Conservation (phyloP, 30 jellyfish, hydroid and myxozoan genomes). For the Hydra vulgaris region DNA sequence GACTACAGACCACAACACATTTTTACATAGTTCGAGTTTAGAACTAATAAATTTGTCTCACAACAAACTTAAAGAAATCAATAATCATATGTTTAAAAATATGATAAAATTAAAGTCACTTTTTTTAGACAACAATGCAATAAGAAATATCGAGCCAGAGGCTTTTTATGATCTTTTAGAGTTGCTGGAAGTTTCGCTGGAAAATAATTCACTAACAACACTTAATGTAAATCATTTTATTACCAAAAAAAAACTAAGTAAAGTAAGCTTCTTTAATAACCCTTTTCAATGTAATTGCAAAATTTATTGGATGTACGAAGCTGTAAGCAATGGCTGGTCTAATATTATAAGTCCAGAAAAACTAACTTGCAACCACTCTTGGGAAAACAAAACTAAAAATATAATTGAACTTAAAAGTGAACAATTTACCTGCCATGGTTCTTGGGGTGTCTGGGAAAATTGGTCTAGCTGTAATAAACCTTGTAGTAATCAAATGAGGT, state of each 20-base stretch:
- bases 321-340: neutral
- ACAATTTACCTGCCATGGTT: constrained; percentile 45
- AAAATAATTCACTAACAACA: constrained; percentile 49
- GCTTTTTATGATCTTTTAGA: constrained; percentile 39
- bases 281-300: constrained; percentile 70
- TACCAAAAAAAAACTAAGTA: constrained; percentile 21
- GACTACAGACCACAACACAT: constrained; percentile 1
- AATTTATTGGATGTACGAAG: constrained; percentile 62
- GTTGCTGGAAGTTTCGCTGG: constrained; percentile 53
- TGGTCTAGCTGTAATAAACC: constrained; percentile 87
- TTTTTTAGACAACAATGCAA: constrained; percentile 45
- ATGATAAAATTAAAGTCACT: constrained; percentile 34
- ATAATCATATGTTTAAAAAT: constrained; percentile 33
- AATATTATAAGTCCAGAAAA: constrained; percentile 40
- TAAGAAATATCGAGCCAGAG: constrained; percentile 36
- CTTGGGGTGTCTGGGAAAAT: constrained; percentile 79
- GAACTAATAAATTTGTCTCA: constrained; percentile 51
- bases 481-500: constrained; percentile 77
- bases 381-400: constrained; percentile 32
- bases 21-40: constrained; percentile 27
- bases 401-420: constrained; percentile 21
- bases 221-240: constrained; percentile 27
- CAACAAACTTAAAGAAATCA: constrained; percentile 35
- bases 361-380: constrained; percentile 51
- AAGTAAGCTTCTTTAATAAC: constrained; percentile 58